Evolutionary conservation across 2,797 vertebrate species (phyloP).

Genomic region (Sebastes iracundus): DNA sequence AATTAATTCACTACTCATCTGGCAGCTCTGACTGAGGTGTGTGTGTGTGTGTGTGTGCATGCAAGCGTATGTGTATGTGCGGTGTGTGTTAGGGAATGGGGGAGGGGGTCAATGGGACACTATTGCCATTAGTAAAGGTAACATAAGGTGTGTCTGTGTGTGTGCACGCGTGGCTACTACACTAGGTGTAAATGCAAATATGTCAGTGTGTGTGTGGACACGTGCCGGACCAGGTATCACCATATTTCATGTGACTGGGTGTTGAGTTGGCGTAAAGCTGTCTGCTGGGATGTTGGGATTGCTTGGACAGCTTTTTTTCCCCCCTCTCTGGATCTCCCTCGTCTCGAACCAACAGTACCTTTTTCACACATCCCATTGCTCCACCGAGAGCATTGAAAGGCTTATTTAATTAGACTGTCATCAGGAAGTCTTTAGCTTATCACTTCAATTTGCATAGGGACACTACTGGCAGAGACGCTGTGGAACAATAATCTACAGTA

Average conservation of each 20-base stretch:
- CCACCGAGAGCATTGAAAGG: conserved; percentile 69
- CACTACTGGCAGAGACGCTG: conserved; percentile 14
- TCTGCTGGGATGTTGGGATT: conserved; percentile 62
- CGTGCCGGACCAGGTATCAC: conserved; percentile 43
- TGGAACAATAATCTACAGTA: conserved; percentile 14
- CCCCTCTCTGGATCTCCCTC: conserved; percentile 18
- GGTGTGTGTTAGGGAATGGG: conserved; percentile 62
- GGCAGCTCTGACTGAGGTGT: conserved; percentile 86
- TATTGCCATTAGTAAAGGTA: conserved; percentile 59
- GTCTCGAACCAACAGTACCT: conserved; percentile 53
- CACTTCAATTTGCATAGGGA: conserved; percentile 62
- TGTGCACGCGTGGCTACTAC: conserved; percentile 6
- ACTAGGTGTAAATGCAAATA: conserved; percentile 20
- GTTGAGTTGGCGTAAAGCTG: conserved; percentile 48
- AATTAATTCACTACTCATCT: conserved; percentile 99
- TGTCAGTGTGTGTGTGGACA: conserved; percentile 31
- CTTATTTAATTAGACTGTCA: conserved; percentile 84
- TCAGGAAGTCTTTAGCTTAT: conserved; percentile 80
- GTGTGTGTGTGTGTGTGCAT: conserved; percentile 61
- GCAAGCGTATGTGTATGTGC: conserved; percentile 1
- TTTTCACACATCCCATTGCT: conserved; percentile 73
- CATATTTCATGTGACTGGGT: conserved; percentile 34
- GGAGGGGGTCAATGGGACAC: conserved; percentile 55
- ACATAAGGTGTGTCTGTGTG: conserved; percentile 43
- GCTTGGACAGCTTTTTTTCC: conserved; percentile 3